Percentiles rank a stretch among this genome's conserved stretches.
These are phyloP conservation scores for Nannospalax galili DNA, from an alignment of 2,113 vertebrate species.

Conservation along the genomic window DNA sequence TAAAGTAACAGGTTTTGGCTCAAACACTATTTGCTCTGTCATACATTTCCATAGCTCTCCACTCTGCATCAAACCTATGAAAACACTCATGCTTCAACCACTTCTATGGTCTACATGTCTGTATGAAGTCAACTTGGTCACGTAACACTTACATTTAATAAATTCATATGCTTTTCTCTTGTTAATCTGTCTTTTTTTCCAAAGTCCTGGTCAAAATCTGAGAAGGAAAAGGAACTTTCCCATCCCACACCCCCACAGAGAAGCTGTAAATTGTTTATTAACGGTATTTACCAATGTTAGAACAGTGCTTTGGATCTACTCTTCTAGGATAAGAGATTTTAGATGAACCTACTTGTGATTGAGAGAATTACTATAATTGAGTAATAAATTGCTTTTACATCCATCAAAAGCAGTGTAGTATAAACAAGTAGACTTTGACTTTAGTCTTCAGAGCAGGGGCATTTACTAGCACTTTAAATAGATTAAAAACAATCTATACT, in stretches of 20 bases:
- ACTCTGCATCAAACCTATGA: not conserved
- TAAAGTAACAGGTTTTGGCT: not conserved
- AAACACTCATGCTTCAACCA: not conserved
- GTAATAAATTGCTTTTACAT: constrained; percentile 33
- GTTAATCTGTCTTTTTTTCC: not conserved
- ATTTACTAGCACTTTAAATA: not conserved
- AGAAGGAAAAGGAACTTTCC: not conserved
- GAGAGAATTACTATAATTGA: not conserved
- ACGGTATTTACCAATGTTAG: not conserved
- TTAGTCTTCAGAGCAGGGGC: not conserved
- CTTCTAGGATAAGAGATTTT: not conserved
- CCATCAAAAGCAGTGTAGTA: not conserved
- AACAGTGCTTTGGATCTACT: not conserved
- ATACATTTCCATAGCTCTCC: not conserved
- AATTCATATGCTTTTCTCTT: not conserved
- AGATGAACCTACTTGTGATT: not conserved
- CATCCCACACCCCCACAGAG: not conserved
- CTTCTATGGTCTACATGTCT: not conserved
- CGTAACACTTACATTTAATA: not conserved
- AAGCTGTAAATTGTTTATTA: constrained; percentile 9
- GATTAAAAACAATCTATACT: not conserved
- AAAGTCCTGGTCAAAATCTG: not conserved
- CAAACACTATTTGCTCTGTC: not conserved
- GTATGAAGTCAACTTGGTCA: not conserved
- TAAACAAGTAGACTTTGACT: not conserved